phyloP scores from a whole-genome alignment of 2,888 invertebrate species.

The Catotricha subobsoleta region DNA sequence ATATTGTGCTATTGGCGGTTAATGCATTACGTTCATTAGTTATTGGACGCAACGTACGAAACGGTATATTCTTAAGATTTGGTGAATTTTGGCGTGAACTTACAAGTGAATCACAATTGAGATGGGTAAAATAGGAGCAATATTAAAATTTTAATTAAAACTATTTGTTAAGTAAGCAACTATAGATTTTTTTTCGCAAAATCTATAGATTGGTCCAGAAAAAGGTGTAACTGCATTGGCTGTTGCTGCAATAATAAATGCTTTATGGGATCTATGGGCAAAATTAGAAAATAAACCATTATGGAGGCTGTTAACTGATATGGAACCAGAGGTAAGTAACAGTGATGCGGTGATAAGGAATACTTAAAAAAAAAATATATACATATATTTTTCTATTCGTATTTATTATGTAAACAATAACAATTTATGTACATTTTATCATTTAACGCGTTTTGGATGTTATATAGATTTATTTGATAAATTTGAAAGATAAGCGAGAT shows the following conservation, averaged over 20 bases:
- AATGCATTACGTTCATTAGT: slow-evolving; percentile 50
- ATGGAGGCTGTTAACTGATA: slow-evolving; percentile 68
- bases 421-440: background rate
- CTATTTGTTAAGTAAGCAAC: background rate
- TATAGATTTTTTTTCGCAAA: background rate
- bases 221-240: slow-evolving; percentile 81
- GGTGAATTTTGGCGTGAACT: slow-evolving; percentile 60
- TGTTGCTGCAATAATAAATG: slow-evolving; percentile 73
- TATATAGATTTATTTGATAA: too few relatives aligned
- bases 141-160: background rate
- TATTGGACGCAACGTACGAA: slow-evolving; percentile 40
- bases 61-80: slow-evolving; percentile 60
- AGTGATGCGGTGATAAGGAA: background rate
- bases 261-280: slow-evolving; percentile 85
- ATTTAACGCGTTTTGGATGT: too few relatives aligned
- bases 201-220: slow-evolving; percentile 63
- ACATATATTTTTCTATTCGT: background rate
- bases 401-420: background rate
- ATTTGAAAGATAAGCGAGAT: too few relatives aligned
- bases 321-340: slow-evolving; percentile 50
- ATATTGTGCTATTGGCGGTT: slow-evolving; percentile 62
- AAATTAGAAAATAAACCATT: slow-evolving; percentile 66
- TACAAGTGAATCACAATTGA: slow-evolving; percentile 72
- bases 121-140: slow-evolving; percentile 51
- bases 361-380: background rate